Percentiles rank a stretch among this genome's conserved stretches.
Conservation (phyloP, 1,140 invertebrate species). For the Brachionus manjavacas region DNA sequence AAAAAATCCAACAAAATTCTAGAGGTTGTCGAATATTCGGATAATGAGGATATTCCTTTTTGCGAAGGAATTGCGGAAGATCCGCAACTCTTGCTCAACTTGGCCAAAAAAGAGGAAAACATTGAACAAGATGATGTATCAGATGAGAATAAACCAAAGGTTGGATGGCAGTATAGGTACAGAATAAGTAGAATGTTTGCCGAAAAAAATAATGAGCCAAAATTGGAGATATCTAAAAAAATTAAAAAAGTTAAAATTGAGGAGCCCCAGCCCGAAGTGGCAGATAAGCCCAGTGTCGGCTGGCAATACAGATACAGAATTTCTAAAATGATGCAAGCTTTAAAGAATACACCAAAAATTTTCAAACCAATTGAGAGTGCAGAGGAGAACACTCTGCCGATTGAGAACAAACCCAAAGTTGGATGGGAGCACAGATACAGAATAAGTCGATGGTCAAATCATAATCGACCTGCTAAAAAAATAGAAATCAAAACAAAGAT, state of each 20-base stretch:
- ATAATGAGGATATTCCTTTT: conserved; percentile 16
- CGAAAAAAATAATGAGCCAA: not conserved
- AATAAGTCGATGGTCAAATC: not conserved
- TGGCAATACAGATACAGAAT: conserved; percentile 35
- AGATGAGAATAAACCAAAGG: conserved; percentile 25
- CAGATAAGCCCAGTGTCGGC: conserved; percentile 31
- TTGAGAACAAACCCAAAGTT: conserved; percentile 40
- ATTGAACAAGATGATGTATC: not conserved
- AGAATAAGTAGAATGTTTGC: not conserved
- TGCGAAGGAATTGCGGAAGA: not conserved
- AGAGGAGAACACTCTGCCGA: not conserved
- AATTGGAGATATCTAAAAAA: not conserved
- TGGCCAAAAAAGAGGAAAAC: not conserved
- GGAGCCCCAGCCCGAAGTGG: not conserved
- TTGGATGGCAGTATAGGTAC: conserved; percentile 16
- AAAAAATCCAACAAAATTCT: not conserved
- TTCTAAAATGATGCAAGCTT: not conserved
- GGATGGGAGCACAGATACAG: conserved; percentile 34
- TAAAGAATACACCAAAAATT: not conserved
- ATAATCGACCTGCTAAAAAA: not conserved
- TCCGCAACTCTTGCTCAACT: not conserved
- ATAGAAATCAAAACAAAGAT: not conserved
- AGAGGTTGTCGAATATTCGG: not conserved
- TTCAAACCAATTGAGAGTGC: not conserved
- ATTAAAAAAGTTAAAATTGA: not conserved